phyloP scores from a whole-genome alignment of 2,888 invertebrate species.

The Branchinecta sandiegonensis region DNA sequence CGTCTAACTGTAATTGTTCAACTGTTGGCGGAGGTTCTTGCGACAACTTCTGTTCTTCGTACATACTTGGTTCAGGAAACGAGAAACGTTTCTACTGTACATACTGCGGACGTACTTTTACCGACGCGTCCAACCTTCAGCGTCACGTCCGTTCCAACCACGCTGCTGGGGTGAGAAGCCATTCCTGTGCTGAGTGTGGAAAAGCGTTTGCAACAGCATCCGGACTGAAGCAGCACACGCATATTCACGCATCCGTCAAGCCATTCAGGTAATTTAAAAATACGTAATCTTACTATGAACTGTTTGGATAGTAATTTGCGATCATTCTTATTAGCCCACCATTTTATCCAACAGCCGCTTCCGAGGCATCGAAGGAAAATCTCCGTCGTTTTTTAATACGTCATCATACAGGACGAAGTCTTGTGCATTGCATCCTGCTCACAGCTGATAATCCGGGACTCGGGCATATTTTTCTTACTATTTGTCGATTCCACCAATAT shows the following conservation, averaged over 20 bases:
- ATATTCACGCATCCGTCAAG: conserved; percentile 95
- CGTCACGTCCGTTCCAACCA: conserved; percentile 90
- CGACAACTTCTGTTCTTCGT: neutral
- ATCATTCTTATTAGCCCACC: too few relatives aligned
- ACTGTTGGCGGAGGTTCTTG: neutral
- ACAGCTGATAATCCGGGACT: too few relatives aligned
- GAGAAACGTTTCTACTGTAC: conserved; percentile 67
- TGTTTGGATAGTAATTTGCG: too few relatives aligned
- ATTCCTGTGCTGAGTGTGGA: conserved; percentile 95
- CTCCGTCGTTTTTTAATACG: too few relatives aligned
- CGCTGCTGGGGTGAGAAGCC: conserved; percentile 75
- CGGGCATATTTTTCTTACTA: too few relatives aligned
- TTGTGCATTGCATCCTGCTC: too few relatives aligned
- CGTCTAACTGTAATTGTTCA: neutral
- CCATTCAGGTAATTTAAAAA: conserved; percentile 74
- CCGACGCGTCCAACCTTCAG: conserved; percentile 90
- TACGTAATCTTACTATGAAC: too few relatives aligned
- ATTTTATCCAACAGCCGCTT: too few relatives aligned
- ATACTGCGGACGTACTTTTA: conserved; percentile 82
- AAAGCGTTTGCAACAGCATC: conserved; percentile 96
- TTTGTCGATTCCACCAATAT: too few relatives aligned
- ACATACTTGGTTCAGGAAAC: conserved; percentile 3
- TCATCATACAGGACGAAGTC: too few relatives aligned
- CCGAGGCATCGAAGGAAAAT: too few relatives aligned
- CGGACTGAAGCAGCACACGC: conserved; percentile 96